Conservation (phyloP, 2,797 vertebrate genomes). For the Epinephelus awoara region DNA sequence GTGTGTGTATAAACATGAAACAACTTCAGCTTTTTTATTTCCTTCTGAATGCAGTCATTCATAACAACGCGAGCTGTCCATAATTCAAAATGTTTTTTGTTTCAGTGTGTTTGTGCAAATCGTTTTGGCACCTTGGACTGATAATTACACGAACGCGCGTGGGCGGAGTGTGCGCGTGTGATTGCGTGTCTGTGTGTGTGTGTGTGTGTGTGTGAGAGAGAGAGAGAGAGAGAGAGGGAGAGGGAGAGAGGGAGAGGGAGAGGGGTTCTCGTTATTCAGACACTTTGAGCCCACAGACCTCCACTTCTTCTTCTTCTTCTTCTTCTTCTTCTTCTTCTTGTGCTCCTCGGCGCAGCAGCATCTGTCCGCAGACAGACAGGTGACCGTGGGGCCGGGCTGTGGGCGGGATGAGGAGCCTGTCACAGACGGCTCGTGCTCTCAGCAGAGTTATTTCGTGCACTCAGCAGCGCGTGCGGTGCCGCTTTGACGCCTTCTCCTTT, state of each 20-base stretch:
- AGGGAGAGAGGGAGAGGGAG: too few species aligned
- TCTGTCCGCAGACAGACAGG: constrained; percentile 10
- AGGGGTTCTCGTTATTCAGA: not conserved
- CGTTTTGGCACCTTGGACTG: constrained; percentile 44
- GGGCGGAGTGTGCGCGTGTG: constrained; percentile 44
- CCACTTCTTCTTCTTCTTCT: not conserved
- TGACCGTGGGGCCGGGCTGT: constrained; percentile 15
- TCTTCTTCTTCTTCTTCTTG: not conserved
- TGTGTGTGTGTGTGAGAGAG: not conserved
- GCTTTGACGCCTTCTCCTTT: constrained; percentile 1
- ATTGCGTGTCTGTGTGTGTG: constrained; percentile 1
- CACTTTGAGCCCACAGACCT: not conserved
- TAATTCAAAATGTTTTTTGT: not conserved
- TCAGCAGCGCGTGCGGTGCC: constrained; percentile 19
- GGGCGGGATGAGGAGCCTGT: constrained; percentile 28
- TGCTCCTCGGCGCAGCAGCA: not conserved
- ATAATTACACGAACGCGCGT: constrained; percentile 55
- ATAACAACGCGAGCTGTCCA: not conserved
- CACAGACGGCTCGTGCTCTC: constrained; percentile 43
- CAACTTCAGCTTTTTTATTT: not conserved
- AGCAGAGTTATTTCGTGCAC: constrained; percentile 39
- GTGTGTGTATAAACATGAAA: not conserved
- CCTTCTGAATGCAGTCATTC: not conserved
- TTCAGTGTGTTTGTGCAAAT: not conserved
- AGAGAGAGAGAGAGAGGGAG: too few species aligned